Evolutionary conservation across 2,113 vertebrate genomes (phyloP).

Genomic region (Tympanuchus pallidicinctus): DNA sequence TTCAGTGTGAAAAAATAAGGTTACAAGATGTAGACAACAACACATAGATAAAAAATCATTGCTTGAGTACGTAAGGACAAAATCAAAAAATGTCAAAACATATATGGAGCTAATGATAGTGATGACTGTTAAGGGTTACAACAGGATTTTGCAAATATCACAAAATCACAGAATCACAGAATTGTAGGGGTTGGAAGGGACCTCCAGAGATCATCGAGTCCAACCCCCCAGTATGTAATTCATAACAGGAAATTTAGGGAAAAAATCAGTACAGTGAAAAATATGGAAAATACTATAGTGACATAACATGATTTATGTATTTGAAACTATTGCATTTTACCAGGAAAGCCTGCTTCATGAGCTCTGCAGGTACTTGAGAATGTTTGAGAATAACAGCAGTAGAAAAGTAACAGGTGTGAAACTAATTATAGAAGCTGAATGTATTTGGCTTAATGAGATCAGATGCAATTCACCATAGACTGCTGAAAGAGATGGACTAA

Average conservation of each 20-base stretch:
- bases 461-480: not conserved
- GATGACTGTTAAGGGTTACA: not conserved
- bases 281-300: not conserved
- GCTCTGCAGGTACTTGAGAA: not conserved
- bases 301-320: not conserved
- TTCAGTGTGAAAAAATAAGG: not conserved
- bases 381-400: not conserved
- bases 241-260: not conserved
- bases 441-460: not conserved
- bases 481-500: not conserved
- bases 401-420: not conserved
- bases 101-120: not conserved
- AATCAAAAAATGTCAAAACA: not conserved
- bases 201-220: too few species aligned
- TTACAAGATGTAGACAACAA: not conserved
- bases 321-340: not conserved
- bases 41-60: not conserved
- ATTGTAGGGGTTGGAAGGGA: too few species aligned
- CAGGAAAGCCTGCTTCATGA: not conserved
- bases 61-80: not conserved
- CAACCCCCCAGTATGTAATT: not conserved
- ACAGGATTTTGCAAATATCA: not conserved
- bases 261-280: not conserved
- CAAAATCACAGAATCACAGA: too few species aligned
- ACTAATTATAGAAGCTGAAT: not conserved